These are phyloP conservation scores for Brachyptera putata DNA, from an alignment of 2,888 invertebrate genomes.

Conservation along the genomic window DNA sequence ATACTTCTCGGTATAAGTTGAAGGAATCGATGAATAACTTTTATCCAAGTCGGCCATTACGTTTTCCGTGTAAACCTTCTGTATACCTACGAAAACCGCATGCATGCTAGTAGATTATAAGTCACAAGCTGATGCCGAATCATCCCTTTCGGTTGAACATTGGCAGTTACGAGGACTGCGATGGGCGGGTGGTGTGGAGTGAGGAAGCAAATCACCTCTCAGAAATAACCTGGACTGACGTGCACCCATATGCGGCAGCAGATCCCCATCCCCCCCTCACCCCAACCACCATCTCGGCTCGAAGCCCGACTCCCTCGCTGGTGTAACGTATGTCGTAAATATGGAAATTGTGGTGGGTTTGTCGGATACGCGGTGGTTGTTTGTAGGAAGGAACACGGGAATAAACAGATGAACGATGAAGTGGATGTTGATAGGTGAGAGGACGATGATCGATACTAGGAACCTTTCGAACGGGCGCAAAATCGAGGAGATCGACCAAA, in stretches of 20 bases:
- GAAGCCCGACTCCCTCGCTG: not conserved
- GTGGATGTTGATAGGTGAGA: not conserved
- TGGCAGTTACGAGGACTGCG: not conserved
- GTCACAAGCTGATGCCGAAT: not conserved
- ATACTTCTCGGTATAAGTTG: too few species aligned
- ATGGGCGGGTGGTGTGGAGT: not conserved
- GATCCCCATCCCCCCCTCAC: not conserved
- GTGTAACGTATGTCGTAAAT: not conserved
- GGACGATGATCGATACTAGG: not conserved
- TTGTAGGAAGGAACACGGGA: not conserved
- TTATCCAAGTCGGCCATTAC: too few species aligned
- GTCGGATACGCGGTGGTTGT: not conserved
- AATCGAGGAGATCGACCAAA: too few species aligned
- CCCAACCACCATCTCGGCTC: not conserved
- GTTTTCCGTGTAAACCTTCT: too few species aligned
- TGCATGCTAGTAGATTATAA: too few species aligned
- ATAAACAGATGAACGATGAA: not conserved
- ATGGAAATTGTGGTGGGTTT: not conserved
- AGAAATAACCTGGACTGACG: not conserved
- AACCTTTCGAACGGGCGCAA: not conserved
- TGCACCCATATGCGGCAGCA: not conserved
- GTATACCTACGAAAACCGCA: too few species aligned
- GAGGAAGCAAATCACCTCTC: constrained; percentile 10
- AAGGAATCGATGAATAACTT: too few species aligned
- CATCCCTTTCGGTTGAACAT: not conserved